These are phyloP conservation scores for Liparis tanakae DNA, from an alignment of 2,797 vertebrate genomes.

Conservation along the genomic window DNA sequence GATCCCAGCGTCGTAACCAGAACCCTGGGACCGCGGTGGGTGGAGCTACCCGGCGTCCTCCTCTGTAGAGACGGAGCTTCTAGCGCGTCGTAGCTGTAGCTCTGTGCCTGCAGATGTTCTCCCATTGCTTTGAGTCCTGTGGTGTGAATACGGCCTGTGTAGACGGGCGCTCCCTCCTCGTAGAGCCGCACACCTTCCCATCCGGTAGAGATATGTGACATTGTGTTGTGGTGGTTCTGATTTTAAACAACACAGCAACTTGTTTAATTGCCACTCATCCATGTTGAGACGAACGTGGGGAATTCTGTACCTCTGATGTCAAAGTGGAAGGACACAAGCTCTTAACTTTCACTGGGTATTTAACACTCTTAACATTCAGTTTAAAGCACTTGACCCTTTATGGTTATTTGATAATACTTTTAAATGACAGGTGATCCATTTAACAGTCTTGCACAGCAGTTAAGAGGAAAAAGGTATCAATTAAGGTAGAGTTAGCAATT, in stretches of 20 bases:
- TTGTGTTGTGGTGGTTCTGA: background rate
- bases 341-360: background rate
- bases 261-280: background rate
- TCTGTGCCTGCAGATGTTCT: conserved; percentile 7
- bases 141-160: conserved; percentile 58
- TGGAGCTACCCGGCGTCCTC: conserved; percentile 68
- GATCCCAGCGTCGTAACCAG: conserved; percentile 71
- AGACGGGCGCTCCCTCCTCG: conserved; percentile 25
- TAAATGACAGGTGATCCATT: background rate
- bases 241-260: background rate
- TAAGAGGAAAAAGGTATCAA: no score
- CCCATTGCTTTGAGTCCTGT: conserved; percentile 33
- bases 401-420: background rate
- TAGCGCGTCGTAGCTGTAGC: conserved; percentile 36
- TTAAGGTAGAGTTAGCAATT: background rate
- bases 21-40: conserved; percentile 81
- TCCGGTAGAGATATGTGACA: background rate
- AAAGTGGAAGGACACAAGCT: background rate
- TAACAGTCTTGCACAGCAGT: conserved; percentile 2
- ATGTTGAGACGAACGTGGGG: background rate
- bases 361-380: background rate
- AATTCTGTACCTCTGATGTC: background rate
- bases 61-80: conserved; percentile 51
- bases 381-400: background rate
- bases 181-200: conserved; percentile 8